Evolutionary conservation across 1,140 invertebrate genomes (phyloP), one percentile per base, ranked within the genome.

Genomic region (Heliconius congener): DNA sequence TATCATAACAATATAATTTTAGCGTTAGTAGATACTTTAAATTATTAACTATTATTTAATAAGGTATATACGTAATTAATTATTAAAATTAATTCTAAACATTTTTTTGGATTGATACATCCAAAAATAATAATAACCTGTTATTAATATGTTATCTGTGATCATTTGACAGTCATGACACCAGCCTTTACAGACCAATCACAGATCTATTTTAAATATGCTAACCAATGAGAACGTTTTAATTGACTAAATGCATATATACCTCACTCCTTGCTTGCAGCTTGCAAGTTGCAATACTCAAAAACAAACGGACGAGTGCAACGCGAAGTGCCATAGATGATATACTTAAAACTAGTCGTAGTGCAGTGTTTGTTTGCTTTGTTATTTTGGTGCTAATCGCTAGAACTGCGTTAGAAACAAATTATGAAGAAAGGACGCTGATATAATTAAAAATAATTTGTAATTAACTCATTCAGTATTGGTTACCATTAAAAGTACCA

Each of bases 351-450:
- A 66, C 60, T 66, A 66, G 60, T 66, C 60, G 60, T 66, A 76
- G 34, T 50, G 70, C 76, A 78, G 77, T 82, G 77, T 70, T 79
- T 81, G 77, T 80, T 78, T 80, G 79, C 80, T 85, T 83, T 82
- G 82, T 82, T 81, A 77, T 79, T 78, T 74, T 83, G 79, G 79
- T 80, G 82, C 79, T 78, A 73, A 71, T 72, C 60, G 60, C 27
- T 66, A 66, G 60, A 30, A 73, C 71, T 42, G 8, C 66, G 13
- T 76, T 76, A 52, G 55, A 71, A 13, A 37, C n/a, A 73, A 76
- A 76, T 79, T 75, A 73, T 76, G 55, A 76, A 57, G 52, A 76
- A 76, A 76, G 23, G n/a, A 66, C 60, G n/a, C 19, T 66, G 13
- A 30, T 50, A 70, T 30, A 11, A 66, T 66, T 16, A 30, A 66